Evolutionary conservation across 2,888 invertebrate genomes (phyloP), one percentile per base, ranked within the genome.

Genomic region (Smittia sp.): DNA sequence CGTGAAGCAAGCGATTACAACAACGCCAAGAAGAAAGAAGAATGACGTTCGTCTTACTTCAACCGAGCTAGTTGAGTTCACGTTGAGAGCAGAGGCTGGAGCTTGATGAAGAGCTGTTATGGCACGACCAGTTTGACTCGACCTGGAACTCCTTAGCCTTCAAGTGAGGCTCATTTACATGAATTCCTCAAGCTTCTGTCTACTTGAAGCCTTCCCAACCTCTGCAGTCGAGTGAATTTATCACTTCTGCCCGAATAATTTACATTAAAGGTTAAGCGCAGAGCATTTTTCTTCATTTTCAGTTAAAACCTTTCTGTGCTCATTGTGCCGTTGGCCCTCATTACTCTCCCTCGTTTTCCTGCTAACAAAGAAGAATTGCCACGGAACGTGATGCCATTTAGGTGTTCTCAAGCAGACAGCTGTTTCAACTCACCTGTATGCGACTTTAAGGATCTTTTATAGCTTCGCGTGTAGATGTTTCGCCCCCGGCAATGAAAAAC

Each of bases 231-330:
- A 38, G 70, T 20, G 52, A 58, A 72, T 72, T 72, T 72, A 72
- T 72, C 72, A 72, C 72, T 72, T 62, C 52, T 69, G 69, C 69
- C 69, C 69, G 52, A 69, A 25, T 62, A 72, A 72, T 72, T 72
- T 32, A 72, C 72, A 72, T 72, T 72, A 72, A 62, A 72, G 72
- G 72, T 72, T 72, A 72, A 72, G 62, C 54, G 62, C 18, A 22
- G 39, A 58, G 39, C 72, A 58, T 72, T 72, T 72, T 62, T 72
- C 72, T 62, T 72, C 72, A 72, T 72, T 72, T 62, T 32, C 27
- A 62, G 46, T 24, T 24, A 24, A 46, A 24, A 46, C 69, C 69
- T 69, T 69, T 69, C 39, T 22, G 22, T 46, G n/a, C 58, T 58
- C 58, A 20, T 63, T 63, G 58, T 63, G 27, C 63, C 25, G 9